Evolutionary conservation across 1,140 invertebrate genomes (phyloP), one percentile per base, ranked within the genome.

Genomic region (Drosophila elegans): DNA sequence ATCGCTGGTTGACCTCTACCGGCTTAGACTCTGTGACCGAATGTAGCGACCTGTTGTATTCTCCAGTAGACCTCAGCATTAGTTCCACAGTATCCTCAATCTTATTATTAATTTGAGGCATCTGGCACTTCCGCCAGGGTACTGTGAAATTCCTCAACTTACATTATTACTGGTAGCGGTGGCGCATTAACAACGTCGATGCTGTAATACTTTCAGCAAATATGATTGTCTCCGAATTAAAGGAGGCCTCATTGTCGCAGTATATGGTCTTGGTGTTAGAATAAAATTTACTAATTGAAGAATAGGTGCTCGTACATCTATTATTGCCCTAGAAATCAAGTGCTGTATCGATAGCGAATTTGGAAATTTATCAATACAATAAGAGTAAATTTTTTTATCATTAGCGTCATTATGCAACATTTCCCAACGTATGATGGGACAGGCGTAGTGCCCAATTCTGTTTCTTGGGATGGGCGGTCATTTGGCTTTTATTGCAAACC

Each of bases 31-130:
- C 41, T 44, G 41, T 42, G 13, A 29, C 39, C 21, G 76, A 78
- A 16, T 72, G 57, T 10, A 72, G 59, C 53, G 56, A 63, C n/a
- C 39, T 56, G 27, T 76, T 79, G 36, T 73, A 72, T 53, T 75
- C 63, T 34, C 51, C 32, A 53, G 49, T 52, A 38, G 49, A 36
- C 34, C 51, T n/a, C 4, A 39, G 21, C 11, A 52, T 53, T 6
- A 39, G 34, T 39, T 53, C 16, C 13, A 53, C 34, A 21, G 51
- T 53, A 25, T 39, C 34, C 32, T 53, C 16, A 4, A 38, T 53
- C 39, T 53, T 38, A n/a, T 29, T 48, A 49, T 75, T 64, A 16
- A 71, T 54, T 62, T 79, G 4, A 71, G 42, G 42, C 76, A 34
- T 34, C 32, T 34, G 32, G 32, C 32, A 34, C 7, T 34, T 34